These are phyloP conservation scores for Alexandromys fortis DNA, from an alignment of 2,113 vertebrate genomes.

Conservation along the genomic window DNA sequence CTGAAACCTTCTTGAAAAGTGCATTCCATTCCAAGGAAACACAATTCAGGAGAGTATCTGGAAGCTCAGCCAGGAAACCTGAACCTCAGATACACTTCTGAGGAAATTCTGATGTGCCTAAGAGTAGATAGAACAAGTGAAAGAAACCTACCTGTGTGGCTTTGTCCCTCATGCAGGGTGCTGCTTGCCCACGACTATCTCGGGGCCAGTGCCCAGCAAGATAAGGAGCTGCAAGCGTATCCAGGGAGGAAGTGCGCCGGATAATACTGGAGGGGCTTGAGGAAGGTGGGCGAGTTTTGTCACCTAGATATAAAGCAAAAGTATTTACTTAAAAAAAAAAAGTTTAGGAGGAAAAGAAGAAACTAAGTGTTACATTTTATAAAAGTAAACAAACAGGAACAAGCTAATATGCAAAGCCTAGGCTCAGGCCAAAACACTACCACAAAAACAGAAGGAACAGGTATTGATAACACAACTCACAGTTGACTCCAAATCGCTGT, in stretches of 20 bases:
- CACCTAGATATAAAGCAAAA: conserved; percentile 79
- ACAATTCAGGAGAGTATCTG: background rate
- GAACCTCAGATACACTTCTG: background rate
- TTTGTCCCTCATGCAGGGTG: conserved; percentile 97
- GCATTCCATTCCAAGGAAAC: background rate
- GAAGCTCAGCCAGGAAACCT: background rate
- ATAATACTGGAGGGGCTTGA: conserved; percentile 90
- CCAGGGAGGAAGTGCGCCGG: conserved; percentile 93
- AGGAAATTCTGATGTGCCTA: background rate
- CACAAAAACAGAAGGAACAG: background rate
- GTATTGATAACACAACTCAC: background rate
- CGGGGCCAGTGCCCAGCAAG: conserved; percentile 98
- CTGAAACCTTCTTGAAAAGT: background rate
- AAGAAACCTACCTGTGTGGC: conserved; percentile 93
- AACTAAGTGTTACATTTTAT: background rate
- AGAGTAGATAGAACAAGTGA: background rate
- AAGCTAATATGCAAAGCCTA: background rate
- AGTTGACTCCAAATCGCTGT: background rate
- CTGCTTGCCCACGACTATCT: conserved; percentile 92
- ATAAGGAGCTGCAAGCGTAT: conserved; percentile 93
- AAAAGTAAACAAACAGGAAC: conserved; percentile 21
- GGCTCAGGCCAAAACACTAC: background rate
- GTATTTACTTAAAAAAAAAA: conserved; percentile 31
- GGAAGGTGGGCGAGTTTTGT: conserved; percentile 86
- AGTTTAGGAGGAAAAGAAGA: conserved; percentile 30